Evolutionary conservation across 23 tunicate species (phyloP), one percentile per base, ranked within the genome.

Genomic region (Clavelina lepadiformis): DNA sequence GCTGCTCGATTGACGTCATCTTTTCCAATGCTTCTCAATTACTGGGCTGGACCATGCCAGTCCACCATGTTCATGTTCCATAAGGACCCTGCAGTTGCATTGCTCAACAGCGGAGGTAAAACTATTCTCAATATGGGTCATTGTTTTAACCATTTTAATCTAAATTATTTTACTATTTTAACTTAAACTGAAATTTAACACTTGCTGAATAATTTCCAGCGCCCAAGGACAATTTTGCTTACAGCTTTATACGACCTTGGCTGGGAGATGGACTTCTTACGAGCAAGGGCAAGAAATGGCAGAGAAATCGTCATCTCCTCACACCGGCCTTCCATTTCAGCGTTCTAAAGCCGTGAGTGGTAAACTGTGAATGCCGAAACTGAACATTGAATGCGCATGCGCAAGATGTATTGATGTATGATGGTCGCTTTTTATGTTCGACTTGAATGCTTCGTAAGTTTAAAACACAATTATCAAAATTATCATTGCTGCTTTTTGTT

Each of bases 271-370:
- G 72, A 3, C 35, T 66, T 35, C 34, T 66, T 36, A 46, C 57
- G 5, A 66, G 72, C 72, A 46, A 46, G 22, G 72, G 72, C 18
- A 57, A 25, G 26, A 66, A 66, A 28, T 66, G 72, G 72, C 46
- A 66, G 26, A 56, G 72, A 3, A 18, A 63, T 13, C 50, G 69
- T 36, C 26, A 5, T 19, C 69, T 63, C 24, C 50, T 63, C 24
- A 63, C 56, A 11, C 72, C 72, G 20, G 72, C 57, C 5, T 66
- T 66, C 25, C 72, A 66, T 28, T 66, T 45, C 72, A 66, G 35
- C 29, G 25, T 46, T 3, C 47, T 66, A 46, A 66, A 66, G 22
- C 56, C 72, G 72, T 66, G 26, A 24, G 72, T 66, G 18, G n/a
- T n/a, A n/a, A n/a, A n/a, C n/a, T n/a, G n/a, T n/a, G n/a, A n/a